A percentile compares a stretch with the other conserved stretches of the same genome.
Conservation (phyloP, 1,140 invertebrate species). For the Drosophila rhopaloa region DNA sequence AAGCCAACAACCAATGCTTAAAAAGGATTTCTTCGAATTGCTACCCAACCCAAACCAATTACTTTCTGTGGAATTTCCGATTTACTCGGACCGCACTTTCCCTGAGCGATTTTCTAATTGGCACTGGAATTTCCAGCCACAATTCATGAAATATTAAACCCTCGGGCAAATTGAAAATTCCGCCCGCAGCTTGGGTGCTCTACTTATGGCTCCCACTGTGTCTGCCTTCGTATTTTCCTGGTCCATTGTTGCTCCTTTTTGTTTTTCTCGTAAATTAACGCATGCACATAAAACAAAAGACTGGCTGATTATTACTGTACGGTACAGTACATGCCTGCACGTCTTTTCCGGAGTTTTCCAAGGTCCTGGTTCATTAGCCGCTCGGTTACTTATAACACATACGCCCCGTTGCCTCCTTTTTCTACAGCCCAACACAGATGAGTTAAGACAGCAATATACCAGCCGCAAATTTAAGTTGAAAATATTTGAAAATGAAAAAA, state of each 20-base stretch:
- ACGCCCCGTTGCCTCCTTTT: conserved; percentile 37
- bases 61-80: conserved; percentile 23
- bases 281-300: conserved; percentile 57
- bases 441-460: conserved; percentile 18
- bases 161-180: conserved; percentile 38
- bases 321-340: conserved; percentile 25
- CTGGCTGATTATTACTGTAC: conserved; percentile 63
- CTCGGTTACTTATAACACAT: conserved; percentile 34
- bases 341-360: conserved; percentile 12
- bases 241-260: conserved; percentile 36
- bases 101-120: conserved; percentile 21
- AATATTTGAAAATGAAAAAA: conserved; percentile 19
- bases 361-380: conserved; percentile 39
- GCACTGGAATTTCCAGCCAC: conserved; percentile 15
- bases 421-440: conserved; percentile 1
- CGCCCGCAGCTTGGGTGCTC: conserved; percentile 1
- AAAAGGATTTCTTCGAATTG: not conserved
- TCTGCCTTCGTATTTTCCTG: not conserved
- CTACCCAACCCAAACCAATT: conserved; percentile 10
- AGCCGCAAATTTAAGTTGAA: conserved; percentile 25
- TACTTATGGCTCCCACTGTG: conserved; percentile 31
- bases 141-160: conserved; percentile 44
- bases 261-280: conserved; percentile 65
- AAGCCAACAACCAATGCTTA: not conserved
- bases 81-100: conserved; percentile 13